Conservation (phyloP, 2,113 vertebrate species). For the Rhagologus leucostigma region DNA sequence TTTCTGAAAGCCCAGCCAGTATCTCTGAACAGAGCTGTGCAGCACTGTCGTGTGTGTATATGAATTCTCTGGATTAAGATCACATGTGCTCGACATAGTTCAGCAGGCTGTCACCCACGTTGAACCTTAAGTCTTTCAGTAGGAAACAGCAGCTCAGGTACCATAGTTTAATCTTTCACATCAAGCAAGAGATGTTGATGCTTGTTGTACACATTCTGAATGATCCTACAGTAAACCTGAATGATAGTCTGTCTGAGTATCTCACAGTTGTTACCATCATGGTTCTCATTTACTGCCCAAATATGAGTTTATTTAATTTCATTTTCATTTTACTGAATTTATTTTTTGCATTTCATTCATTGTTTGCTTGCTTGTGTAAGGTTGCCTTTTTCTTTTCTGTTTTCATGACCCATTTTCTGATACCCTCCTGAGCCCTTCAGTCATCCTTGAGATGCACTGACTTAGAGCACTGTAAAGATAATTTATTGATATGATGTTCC, state of each 20-base stretch:
- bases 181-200: neutral
- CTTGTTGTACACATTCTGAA: neutral
- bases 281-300: neutral
- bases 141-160: neutral
- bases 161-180: neutral
- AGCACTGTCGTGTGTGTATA: rapidly evolving
- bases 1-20: neutral
- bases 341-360: neutral
- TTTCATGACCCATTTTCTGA: neutral
- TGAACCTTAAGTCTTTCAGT: neutral
- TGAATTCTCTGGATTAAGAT: neutral
- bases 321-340: neutral
- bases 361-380: neutral
- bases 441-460: neutral
- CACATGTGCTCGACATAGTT: rapidly evolving
- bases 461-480: neutral
- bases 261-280: neutral
- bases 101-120: neutral
- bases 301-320: neutral
- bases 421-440: neutral
- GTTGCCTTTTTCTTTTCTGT: neutral
- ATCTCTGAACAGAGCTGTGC: neutral
- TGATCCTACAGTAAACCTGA: neutral
- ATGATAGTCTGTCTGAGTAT: neutral
- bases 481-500: neutral